phyloP scores from a whole-genome alignment of 2,797 vertebrate species.

The Falco biarmicus region DNA sequence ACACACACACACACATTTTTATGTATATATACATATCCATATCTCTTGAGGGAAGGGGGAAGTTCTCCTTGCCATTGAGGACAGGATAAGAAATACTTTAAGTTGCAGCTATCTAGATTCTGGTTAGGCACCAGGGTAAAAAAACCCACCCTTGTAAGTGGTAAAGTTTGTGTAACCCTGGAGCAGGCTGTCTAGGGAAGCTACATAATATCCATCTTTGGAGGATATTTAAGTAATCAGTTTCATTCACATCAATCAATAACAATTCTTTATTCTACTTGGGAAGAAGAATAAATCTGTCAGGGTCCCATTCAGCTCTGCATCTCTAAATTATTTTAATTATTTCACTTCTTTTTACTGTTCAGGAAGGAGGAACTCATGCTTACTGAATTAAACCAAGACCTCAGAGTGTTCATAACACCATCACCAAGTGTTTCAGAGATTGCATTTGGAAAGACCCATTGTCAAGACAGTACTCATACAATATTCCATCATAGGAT shows the following conservation, averaged over 20 bases:
- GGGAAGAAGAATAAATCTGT: background rate
- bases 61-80: background rate
- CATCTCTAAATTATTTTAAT: background rate
- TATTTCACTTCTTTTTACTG: background rate
- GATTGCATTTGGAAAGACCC: background rate
- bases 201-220: background rate
- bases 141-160: background rate
- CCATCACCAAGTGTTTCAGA: background rate
- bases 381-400: background rate
- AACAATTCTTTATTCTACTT: background rate
- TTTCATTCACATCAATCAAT: background rate
- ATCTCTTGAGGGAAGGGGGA: background rate
- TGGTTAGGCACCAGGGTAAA: background rate
- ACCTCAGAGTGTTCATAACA: background rate
- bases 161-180: background rate
- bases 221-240: background rate
- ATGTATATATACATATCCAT: background rate
- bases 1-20: background rate
- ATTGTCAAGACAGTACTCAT: background rate
- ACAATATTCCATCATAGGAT: background rate
- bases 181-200: background rate
- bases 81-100: background rate
- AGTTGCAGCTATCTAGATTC: background rate
- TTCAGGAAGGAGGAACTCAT: background rate
- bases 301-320: background rate